Evolutionary conservation across 2,797 vertebrate genomes (phyloP), one percentile per base, ranked within the genome.

Genomic region (Clarias laeviceps): DNA sequence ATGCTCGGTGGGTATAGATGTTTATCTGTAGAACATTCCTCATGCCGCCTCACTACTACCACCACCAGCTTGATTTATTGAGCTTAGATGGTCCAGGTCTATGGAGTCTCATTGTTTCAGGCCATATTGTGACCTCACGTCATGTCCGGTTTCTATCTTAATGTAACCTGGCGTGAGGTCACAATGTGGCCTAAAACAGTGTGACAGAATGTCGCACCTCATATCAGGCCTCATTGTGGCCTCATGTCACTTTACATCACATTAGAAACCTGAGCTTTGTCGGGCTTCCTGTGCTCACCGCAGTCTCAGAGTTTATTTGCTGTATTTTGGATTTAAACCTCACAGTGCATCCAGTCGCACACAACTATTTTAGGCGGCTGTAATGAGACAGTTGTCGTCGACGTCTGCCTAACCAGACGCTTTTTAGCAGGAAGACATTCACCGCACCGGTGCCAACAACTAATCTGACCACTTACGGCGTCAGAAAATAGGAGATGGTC

Each of bases 341-440:
- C 12, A 1, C 27, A 40, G 22, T 17, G 32, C 12, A 18, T 6
- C 20, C 57, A 37, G 22, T 62, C 15, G 32, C 5, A n/a, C 59
- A 27, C 1, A 24, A 56, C 57, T 40, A 64, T 80, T 62, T 37
- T 62, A 62, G 22, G 77, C 8, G 22, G 57, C 77, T 27, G 34
- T 40, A 79, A 79, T 40, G 57, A 61, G 76, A 40, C 59, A 9
- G 77, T 27, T 45, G 78, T 80, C 59, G 7, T 34, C 20, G 20
- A 24, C 29, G 12, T 61, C 18, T 61, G 74, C 2, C 54, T 59
- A 15, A 40, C 37, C 69, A 32, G 69, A 15, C 1, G 72, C 56
- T 61, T 1, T 78, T 78, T 34, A 59, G 74, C 32, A 57, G 73
- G 54, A 57, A 32, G 74, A 77, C 74, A n/a, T 77, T 59, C 56